phyloP scores from a whole-genome alignment of 2,888 invertebrate species.

The Hypomecis atomaria region DNA sequence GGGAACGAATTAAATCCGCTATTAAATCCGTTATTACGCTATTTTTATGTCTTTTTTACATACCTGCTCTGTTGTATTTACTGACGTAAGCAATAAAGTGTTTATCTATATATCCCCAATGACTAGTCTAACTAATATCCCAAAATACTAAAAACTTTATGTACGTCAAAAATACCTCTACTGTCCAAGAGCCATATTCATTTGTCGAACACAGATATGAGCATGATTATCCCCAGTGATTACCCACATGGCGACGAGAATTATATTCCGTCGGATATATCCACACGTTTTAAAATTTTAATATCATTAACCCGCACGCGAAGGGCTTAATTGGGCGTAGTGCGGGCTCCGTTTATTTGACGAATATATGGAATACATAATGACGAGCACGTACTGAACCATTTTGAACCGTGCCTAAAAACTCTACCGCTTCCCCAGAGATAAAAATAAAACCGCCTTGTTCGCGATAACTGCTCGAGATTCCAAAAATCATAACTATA shows the following conservation, averaged over 20 bases:
- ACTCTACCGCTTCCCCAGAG: slow-evolving; percentile 20
- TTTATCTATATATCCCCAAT: too few relatives aligned
- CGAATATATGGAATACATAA: slow-evolving; percentile 31
- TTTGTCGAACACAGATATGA: slow-evolving; percentile 50
- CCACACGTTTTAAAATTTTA: slow-evolving; percentile 31
- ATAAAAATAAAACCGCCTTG: slow-evolving; percentile 46
- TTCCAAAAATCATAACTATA: slow-evolving; percentile 50
- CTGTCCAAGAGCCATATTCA: slow-evolving; percentile 43
- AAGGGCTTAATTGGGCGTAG: slow-evolving; percentile 31
- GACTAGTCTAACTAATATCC: neutral
- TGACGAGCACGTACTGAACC: slow-evolving; percentile 10
- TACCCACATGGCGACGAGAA: slow-evolving; percentile 38
- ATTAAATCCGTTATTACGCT: too few relatives aligned
- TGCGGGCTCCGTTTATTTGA: slow-evolving; percentile 29
- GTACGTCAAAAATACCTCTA: slow-evolving; percentile 9
- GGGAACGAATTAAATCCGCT: too few relatives aligned
- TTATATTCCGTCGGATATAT: slow-evolving; percentile 37
- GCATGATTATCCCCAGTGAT: slow-evolving; percentile 44
- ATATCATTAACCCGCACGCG: slow-evolving; percentile 28
- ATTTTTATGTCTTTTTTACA: too few relatives aligned
- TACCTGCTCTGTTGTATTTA: too few relatives aligned
- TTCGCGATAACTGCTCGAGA: slow-evolving; percentile 46
- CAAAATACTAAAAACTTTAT: slow-evolving; percentile 2
- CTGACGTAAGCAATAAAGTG: too few relatives aligned
- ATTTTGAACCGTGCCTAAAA: slow-evolving; percentile 10